These are phyloP conservation scores for Neoseiulus cucumeris DNA, from an alignment of 1,140 invertebrate species.

Conservation along the genomic window DNA sequence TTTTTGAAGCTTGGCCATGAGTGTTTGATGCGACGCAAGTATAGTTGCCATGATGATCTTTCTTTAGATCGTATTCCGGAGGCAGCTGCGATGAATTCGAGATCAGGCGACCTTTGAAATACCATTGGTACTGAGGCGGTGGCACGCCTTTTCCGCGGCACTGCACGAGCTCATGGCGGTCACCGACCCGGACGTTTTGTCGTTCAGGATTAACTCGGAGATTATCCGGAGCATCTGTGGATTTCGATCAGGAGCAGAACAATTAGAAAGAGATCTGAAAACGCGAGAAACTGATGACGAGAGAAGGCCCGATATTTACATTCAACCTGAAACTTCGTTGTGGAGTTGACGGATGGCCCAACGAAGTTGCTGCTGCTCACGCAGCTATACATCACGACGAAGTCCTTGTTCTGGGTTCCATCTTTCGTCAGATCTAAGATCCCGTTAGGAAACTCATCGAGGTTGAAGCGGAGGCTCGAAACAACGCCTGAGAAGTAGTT, in stretches of 20 bases:
- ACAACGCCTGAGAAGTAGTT: constrained; percentile 70
- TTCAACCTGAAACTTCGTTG: constrained; percentile 60
- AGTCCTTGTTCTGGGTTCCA: constrained; percentile 37
- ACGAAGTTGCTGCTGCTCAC: constrained; percentile 48
- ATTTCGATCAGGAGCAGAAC: neutral
- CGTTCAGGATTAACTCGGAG: neutral
- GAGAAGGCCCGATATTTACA: constrained; percentile 42
- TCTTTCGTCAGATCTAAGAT: constrained; percentile 50
- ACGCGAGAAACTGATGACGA: constrained; percentile 9
- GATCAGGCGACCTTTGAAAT: neutral
- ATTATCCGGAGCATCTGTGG: neutral
- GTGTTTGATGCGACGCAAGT: constrained; percentile 51
- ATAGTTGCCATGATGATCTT: constrained; percentile 44
- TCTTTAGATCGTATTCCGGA: constrained; percentile 36
- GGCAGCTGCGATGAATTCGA: constrained; percentile 11
- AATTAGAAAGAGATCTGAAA: constrained; percentile 10
- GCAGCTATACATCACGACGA: constrained; percentile 42
- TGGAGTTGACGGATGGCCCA: constrained; percentile 49
- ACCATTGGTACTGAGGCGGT: constrained; percentile 1
- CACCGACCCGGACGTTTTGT: constrained; percentile 1
- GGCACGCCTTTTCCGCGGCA: neutral
- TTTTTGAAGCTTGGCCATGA: constrained; percentile 43
- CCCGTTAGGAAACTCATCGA: constrained; percentile 53
- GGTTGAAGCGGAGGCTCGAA: constrained; percentile 58
- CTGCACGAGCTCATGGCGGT: neutral